Evolutionary conservation across 2,797 vertebrate species (phyloP), one percentile per base, ranked within the genome.

Genomic region (Peromyscus melanophrys): DNA sequence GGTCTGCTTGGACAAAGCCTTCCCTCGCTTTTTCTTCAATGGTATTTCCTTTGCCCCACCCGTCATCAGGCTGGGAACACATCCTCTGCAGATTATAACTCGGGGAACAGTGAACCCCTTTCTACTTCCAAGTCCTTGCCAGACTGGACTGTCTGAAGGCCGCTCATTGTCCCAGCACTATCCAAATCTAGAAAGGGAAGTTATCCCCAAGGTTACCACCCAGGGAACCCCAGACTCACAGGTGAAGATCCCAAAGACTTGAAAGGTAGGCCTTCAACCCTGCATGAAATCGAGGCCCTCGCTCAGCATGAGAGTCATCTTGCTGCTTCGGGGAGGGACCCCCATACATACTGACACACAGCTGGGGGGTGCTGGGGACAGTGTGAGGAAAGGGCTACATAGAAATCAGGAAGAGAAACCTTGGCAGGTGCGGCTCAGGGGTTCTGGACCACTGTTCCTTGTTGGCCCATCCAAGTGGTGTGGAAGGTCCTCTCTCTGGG

Each of bases 311-410:
- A 71, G 1, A 63, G 82, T 63, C 23, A 6, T 0, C 1, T 40
- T 6, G 4, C 4, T 9, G 34, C 16, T 37, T 63, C 31, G 29
- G n/a, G 10, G 31, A 23, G n/a, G 1, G 29, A 46, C 10, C 12
- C 81, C 3, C 5, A 1, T 12, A 43, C 17, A 57, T 21, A 31
- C 19, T 37, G 77, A 10, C 34, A 73, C 16, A 0, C 27, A 8
- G 31, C 29, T 1, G 2, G 55, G 43, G 29, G 17, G 12, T 23
- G 40, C 29, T 27, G 27, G 46, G 25, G 46, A 1, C 55, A 46
- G 5, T 85, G 11, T 2, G 25, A 0, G 14, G 49, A 21, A 31
- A 25, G 8, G 46, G 46, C 55, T 37, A 0, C 23, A 0, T 0
- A 19, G 63, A 49, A 52, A 7, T 65, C 11, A 27, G 19, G 73